These are phyloP conservation scores for Crotalus viridis DNA, from an alignment of 2,113 vertebrate species.

Conservation along the genomic window DNA sequence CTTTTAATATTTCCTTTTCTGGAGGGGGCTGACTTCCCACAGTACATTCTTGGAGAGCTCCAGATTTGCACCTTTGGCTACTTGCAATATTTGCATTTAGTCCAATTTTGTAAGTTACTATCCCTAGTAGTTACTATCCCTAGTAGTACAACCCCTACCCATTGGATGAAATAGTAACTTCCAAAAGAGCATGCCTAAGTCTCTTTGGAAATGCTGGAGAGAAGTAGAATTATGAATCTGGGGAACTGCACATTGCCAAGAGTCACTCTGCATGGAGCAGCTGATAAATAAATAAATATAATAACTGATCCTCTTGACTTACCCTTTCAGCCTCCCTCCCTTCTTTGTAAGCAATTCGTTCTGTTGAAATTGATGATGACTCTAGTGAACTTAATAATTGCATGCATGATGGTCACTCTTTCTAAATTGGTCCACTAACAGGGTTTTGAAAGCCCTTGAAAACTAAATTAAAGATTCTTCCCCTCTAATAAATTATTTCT, in stretches of 20 bases:
- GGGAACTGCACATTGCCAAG: not conserved
- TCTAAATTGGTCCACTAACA: not conserved
- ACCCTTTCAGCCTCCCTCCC: not conserved
- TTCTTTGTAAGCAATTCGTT: not conserved
- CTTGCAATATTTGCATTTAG: not conserved
- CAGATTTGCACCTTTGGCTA: not conserved
- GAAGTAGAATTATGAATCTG: not conserved
- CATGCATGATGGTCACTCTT: not conserved
- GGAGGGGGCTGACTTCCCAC: too few species aligned
- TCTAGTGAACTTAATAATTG: not conserved
- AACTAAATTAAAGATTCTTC: not conserved
- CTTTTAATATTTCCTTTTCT: too few species aligned
- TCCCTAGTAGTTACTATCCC: not conserved
- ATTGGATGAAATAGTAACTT: not conserved
- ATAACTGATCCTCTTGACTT: not conserved
- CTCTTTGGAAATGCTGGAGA: not conserved
- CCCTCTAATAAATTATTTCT: not conserved
- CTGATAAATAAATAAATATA: not conserved
- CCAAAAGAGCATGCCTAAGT: not conserved
- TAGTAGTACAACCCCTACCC: too few species aligned
- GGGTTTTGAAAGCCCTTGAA: not conserved
- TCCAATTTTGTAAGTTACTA: not conserved
- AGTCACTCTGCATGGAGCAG: not conserved
- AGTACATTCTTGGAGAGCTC: not conserved
- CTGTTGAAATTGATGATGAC: not conserved